Percentiles rank a stretch among this genome's conserved stretches.
These are phyloP conservation scores for Sinocyclocheilus anophthalmus DNA, from an alignment of 2,113 vertebrate genomes.

Conservation along the genomic window DNA sequence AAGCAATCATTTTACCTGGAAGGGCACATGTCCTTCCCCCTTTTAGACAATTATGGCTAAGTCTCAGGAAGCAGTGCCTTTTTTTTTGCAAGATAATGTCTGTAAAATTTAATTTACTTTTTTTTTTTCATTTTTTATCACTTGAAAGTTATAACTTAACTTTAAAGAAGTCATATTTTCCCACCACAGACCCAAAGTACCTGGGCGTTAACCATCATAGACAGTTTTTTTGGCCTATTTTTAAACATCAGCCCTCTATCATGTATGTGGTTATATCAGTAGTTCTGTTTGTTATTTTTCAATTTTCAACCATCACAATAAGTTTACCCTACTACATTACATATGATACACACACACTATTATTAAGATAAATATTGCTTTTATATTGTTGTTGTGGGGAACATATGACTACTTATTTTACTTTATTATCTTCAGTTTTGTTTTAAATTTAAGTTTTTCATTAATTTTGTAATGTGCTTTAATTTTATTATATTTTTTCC, in stretches of 20 bases:
- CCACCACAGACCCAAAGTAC: background rate
- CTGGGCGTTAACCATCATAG: background rate
- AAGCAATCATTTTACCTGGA: background rate
- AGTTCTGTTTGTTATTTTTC: too few species aligned
- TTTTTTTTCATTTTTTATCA: background rate
- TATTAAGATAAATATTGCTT: too few species aligned
- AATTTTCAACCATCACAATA: too few species aligned
- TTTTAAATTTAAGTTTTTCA: too few species aligned
- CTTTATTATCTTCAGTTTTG: too few species aligned
- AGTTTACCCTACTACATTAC: too few species aligned
- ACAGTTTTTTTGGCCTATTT: background rate
- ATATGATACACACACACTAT: too few species aligned
- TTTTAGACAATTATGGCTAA: background rate
- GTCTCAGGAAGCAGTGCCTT: background rate
- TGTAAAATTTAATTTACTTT: background rate
- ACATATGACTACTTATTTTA: too few species aligned
- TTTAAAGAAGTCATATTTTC: background rate
- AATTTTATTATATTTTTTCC: too few species aligned
- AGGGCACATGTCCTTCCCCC: background rate
- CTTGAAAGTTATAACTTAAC: background rate
- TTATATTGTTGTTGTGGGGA: too few species aligned
- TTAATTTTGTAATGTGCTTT: too few species aligned
- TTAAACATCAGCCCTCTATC: background rate
- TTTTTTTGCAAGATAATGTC: background rate
- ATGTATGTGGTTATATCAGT: background rate